Base-by-base conservation (phyloP, 2,113 vertebrate species). In the Herpailurus yagouaroundi region DNA sequence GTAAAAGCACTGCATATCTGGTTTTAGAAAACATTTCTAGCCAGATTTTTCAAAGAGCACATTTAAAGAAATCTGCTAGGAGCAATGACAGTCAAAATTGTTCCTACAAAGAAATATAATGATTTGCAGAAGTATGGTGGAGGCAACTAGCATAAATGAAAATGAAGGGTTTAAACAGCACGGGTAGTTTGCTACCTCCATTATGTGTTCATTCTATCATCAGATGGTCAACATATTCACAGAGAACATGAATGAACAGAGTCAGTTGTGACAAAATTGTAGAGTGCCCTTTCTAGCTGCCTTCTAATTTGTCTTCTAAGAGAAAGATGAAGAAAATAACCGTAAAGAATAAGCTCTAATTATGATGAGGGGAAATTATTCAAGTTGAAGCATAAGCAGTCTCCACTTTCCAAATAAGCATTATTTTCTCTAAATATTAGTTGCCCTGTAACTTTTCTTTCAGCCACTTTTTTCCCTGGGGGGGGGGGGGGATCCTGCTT, bases 11-110 rank as follows among this genome's bases (percentile, higher is more conserved):
- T 63, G 4, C 27, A 68, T 16, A 41, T n/a, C 64, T 31, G 41
- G 0, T 93, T 93, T 76, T 66, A 84, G 73, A 96, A 95, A 96
- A 84, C 0, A 0, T 31, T 97, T 92, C 11, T 71, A 60, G 48
- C 48, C 68, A 74, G 33, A 63, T 52, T 95, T 95, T 89, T 97
- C 77, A 97, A 97, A 91, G 31, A 89, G 29, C 33, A n/a, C 74
- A 57, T 66, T 66, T 89, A 83, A 97, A 95, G 86, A 94, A 94
- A 45, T 50, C 6, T 83, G 13, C 3, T 50, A 31, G 0, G 0
- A 57, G 45, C 50, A 64, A 95, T 94, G 41, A 41, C 25, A 92
- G 31, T 15, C 57, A 90, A 55, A 83, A 86, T 31, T 66, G 9
- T 38, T 91, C 52, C 63, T 83, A 74, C 1, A 77, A 69, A 64